Conservation (phyloP, 1,140 invertebrate species). For the Heliconius hewitsoni region DNA sequence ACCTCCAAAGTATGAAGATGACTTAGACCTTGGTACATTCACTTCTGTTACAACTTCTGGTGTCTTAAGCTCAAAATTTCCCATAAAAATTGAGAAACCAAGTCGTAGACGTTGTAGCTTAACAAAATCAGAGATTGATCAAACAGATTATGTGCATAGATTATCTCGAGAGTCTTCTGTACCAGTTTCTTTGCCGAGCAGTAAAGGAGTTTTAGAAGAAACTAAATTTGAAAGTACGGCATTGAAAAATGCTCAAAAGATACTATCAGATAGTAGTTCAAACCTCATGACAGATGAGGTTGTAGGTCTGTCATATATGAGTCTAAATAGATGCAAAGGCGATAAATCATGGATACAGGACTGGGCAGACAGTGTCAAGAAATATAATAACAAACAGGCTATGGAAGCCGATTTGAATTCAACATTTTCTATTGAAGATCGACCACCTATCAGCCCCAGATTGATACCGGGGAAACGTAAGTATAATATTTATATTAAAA, state of each 20-base stretch:
- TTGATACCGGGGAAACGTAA: slow-evolving; percentile 62
- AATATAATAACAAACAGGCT: slow-evolving; percentile 71
- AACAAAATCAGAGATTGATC: slow-evolving; percentile 84
- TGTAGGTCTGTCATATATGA: slow-evolving; percentile 74
- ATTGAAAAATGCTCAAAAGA: slow-evolving; percentile 68
- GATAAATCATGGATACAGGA: slow-evolving; percentile 81
- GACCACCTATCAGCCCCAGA: slow-evolving; percentile 67
- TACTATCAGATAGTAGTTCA: slow-evolving; percentile 55
- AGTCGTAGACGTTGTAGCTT: slow-evolving; percentile 78
- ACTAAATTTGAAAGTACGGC: slow-evolving; percentile 71
- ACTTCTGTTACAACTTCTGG: slow-evolving; percentile 84
- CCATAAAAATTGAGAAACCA: slow-evolving; percentile 53
- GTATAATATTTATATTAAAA: slow-evolving; percentile 16
- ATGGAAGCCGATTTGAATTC: slow-evolving; percentile 54
- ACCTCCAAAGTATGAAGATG: slow-evolving; percentile 58
- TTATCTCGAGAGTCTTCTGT: slow-evolving; percentile 67
- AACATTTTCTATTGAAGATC: slow-evolving; percentile 55
- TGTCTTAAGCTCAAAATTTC: slow-evolving; percentile 79
- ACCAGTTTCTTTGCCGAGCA: slow-evolving; percentile 67
- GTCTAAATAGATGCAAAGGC: slow-evolving; percentile 77
- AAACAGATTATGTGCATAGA: slow-evolving; percentile 82
- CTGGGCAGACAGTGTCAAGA: slow-evolving; percentile 80
- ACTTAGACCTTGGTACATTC: slow-evolving; percentile 80
- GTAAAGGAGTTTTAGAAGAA: slow-evolving; percentile 55
- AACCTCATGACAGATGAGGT: slow-evolving; percentile 69